Evolutionary conservation across 2,113 vertebrate genomes (phyloP).

Genomic region (Chionomys nivalis): DNA sequence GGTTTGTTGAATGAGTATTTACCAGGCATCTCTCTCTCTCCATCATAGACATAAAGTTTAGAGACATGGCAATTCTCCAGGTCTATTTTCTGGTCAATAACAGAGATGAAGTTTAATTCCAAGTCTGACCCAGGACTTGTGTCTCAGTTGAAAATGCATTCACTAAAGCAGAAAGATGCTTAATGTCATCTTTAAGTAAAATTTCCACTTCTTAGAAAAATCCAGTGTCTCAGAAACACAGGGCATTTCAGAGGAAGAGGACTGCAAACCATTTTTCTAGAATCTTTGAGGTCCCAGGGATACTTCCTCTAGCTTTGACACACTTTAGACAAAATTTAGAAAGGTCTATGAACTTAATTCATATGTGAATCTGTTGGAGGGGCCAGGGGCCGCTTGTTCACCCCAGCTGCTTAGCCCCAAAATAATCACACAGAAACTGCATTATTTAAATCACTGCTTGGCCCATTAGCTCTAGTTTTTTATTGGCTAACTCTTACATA

Average conservation of each 20-base stretch:
- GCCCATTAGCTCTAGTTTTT: too few species aligned
- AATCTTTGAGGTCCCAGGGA: not conserved
- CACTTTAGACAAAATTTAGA: constrained; percentile 3
- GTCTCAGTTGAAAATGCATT: not conserved
- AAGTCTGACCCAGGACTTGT: not conserved
- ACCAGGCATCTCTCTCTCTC: not conserved
- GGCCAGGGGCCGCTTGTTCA: too few species aligned
- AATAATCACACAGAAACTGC: too few species aligned
- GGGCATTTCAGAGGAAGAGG: not conserved
- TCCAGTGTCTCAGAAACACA: not conserved
- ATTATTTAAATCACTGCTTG: too few species aligned
- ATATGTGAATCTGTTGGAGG: not conserved
- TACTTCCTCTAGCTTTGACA: not conserved
- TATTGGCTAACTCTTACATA: too few species aligned
- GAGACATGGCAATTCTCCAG: not conserved
- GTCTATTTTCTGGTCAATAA: not conserved
- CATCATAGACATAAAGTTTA: not conserved
- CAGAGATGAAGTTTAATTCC: constrained; percentile 35
- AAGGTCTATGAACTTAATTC: not conserved
- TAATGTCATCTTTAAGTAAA: not conserved
- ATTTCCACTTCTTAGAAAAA: constrained; percentile 23
- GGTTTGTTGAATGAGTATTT: constrained; percentile 19
- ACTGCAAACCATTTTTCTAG: not conserved
- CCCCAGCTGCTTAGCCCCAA: too few species aligned
- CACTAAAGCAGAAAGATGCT: not conserved